Evolutionary conservation across 2,113 vertebrate genomes (phyloP).

Genomic region (Urocitellus parryii): DNA sequence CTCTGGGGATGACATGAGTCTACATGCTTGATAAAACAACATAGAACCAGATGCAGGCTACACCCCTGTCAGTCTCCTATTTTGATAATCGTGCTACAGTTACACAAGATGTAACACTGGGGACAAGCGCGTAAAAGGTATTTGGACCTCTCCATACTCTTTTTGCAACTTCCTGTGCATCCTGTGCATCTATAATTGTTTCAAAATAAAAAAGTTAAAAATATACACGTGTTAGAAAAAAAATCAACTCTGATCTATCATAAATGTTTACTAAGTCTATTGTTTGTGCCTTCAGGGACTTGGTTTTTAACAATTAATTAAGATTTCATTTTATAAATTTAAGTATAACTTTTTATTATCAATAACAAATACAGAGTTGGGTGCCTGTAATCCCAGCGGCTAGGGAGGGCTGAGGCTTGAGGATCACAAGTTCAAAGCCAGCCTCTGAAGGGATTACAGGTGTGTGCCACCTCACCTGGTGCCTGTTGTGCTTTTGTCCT

Average conservation of each 20-base stretch:
- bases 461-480: no score
- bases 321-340: not conserved
- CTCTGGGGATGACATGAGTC: not conserved
- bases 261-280: not conserved
- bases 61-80: not conserved
- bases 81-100: not conserved
- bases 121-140: not conserved
- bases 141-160: no score
- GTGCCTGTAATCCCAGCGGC: no score
- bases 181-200: not conserved
- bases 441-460: no score
- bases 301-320: not conserved
- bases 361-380: not conserved
- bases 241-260: not conserved
- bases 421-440: no score
- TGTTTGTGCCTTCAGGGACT: not conserved
- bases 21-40: not conserved
- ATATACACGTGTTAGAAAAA: not conserved
- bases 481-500: not conserved
- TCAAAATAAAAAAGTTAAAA: constrained; percentile 10
- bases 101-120: not conserved
- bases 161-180: not conserved
- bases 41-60: not conserved
- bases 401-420: no score
- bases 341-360: not conserved